Percentiles rank a stretch among this genome's conserved stretches.
Conservation (phyloP, 2,797 vertebrate genomes). For the Tokudaia tokunoshimensis region DNA sequence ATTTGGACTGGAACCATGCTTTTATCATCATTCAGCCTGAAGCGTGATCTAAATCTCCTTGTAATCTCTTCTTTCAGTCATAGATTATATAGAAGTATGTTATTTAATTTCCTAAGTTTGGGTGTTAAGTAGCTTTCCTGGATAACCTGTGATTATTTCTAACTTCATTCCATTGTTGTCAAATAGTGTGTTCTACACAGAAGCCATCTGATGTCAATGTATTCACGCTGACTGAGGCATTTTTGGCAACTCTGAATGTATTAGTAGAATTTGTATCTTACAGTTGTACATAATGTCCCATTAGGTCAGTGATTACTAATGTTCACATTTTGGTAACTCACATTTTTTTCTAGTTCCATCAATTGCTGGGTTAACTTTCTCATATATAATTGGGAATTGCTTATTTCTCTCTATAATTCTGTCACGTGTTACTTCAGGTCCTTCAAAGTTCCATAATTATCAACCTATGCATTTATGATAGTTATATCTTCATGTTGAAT, state of each 20-base stretch:
- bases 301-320: slow-evolving; percentile 2
- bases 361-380: slow-evolving; percentile 22
- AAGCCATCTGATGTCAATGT: neutral
- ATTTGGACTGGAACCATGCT: neutral
- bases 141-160: neutral
- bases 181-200: neutral
- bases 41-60: slow-evolving; percentile 37
- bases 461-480: neutral
- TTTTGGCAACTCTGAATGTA: neutral
- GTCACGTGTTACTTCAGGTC: neutral
- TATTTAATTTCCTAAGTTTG: slow-evolving; percentile 20
- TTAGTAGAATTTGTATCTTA: slow-evolving; percentile 19
- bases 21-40: slow-evolving; percentile 1
- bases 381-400: slow-evolving; percentile 20
- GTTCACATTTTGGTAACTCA: neutral
- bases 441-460: neutral
- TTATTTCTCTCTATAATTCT: neutral
- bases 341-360: neutral
- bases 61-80: neutral
- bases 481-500: neutral
- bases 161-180: neutral
- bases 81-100: neutral
- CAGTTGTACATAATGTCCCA: neutral
- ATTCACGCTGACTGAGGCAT: neutral
- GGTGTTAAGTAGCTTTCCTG: neutral